Evolutionary conservation across 2,797 vertebrate species (phyloP), one percentile per base, ranked within the genome.

Genomic region (Cossypha polioptera): DNA sequence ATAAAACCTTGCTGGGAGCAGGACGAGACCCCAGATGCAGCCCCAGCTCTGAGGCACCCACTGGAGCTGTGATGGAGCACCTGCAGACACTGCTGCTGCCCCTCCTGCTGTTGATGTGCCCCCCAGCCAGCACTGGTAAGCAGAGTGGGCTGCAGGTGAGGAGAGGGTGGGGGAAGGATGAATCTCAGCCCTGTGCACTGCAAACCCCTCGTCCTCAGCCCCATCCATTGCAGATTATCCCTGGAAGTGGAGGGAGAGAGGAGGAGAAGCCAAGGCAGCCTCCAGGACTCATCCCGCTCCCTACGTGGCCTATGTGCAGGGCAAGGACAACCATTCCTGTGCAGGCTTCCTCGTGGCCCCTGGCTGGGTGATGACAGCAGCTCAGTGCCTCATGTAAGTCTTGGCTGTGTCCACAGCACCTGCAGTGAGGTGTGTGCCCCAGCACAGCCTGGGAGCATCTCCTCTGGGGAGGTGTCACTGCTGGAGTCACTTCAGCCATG

Each of bases 1-100:
- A 97, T 97, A 97, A 95, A 97, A 72, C 74, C 83, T 79, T 73
- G 45, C 61, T 47, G 84, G 81, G 86, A 87, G 84, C 53, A 69
- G 72, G 26, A 57, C 10, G 35, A 62, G 94, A 93, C 77, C 86
- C 88, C 63, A 78, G 63, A 38, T 4, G 53, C 92, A 62, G 47
- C 71, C 58, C 25, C 50, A 84, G 11, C 83, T 84, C 67, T 5
- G 2, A 26, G 67, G 59, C 59, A 67, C 11, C 71, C 28, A 4
- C 21, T 2, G 47, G 25, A 72, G 8, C 59, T 6, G 1, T 0
- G 33, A 93, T 86, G 90, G 73, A 85, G 88, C 42, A 8, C 15
- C 90, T 84, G 63, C 90, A 22, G 73, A 24, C 59, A 0, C 67
- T 92, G 13, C 90, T 97, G 88, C 71, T 96, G 10, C 11, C 68